These are phyloP conservation scores for Lepilemur ruficaudatus DNA, from an alignment of 2,797 vertebrate genomes.

Conservation along the genomic window DNA sequence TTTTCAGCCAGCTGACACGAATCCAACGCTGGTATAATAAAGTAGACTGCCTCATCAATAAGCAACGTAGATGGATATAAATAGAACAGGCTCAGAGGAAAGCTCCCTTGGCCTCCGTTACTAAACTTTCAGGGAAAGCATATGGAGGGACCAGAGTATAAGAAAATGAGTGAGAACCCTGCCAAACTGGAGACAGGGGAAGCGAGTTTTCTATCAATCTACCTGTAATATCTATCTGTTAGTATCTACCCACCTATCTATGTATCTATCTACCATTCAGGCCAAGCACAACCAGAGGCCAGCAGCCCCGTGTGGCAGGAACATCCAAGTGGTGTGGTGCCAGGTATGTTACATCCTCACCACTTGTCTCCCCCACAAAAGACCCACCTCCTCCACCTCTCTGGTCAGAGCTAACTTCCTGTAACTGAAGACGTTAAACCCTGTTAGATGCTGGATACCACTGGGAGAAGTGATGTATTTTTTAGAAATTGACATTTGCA, in stretches of 20 bases:
- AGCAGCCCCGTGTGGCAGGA: not conserved
- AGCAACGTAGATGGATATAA: not conserved
- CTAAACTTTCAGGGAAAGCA: not conserved
- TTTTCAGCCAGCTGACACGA: not conserved
- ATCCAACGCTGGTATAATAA: not conserved
- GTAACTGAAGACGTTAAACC: not conserved
- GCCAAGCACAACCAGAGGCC: not conserved
- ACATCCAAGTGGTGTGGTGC: not conserved
- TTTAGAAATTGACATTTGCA: not conserved
- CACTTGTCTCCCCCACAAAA: not conserved
- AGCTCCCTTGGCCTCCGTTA: not conserved
- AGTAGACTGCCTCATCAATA: not conserved
- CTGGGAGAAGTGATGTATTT: not conserved
- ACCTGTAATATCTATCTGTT: too few species aligned
- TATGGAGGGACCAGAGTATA: not conserved
- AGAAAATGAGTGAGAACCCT: not conserved
- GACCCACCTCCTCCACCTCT: not conserved
- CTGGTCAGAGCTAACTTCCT: not conserved
- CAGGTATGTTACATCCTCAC: not conserved
- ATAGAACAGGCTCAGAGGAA: not conserved
- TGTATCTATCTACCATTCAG: too few species aligned
- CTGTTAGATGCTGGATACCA: not conserved
- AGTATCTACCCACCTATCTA: not conserved
- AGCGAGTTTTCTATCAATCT: too few species aligned
- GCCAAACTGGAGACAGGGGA: rapidly evolving